Evolutionary conservation across 2,113 vertebrate species (phyloP).

Genomic region (Pseudorasbora parva): DNA sequence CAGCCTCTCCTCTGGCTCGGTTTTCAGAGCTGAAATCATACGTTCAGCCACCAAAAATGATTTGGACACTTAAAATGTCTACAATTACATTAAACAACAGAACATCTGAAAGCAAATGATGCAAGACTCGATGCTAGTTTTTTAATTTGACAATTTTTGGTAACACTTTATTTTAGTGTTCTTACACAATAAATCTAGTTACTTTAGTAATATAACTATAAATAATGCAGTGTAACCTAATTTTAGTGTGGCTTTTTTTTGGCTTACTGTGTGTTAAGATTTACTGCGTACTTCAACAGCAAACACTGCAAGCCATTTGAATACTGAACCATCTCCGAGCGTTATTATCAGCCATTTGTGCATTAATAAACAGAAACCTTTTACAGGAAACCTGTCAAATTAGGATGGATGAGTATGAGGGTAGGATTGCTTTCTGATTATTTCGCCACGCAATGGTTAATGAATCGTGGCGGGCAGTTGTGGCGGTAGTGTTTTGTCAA

Average conservation of each 20-base stretch:
- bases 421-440: constrained; percentile 15
- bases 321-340: neutral
- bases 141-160: no score
- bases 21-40: neutral
- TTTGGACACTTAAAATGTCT: neutral
- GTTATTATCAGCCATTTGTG: constrained; percentile 35
- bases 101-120: neutral
- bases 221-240: no score
- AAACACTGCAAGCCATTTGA: neutral
- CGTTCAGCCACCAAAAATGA: neutral
- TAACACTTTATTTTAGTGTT: no score
- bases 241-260: neutral
- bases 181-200: no score
- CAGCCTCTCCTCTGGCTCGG: constrained; percentile 15
- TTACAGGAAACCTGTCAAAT: constrained; percentile 33
- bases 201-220: no score
- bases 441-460: constrained; percentile 5
- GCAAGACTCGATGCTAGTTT: neutral
- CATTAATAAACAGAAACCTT: constrained; percentile 46
- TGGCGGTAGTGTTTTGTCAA: neutral
- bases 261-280: neutral
- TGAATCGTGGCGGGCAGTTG: constrained; percentile 7
- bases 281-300: constrained; percentile 17
- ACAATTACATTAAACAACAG: neutral
- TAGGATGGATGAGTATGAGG: constrained; percentile 14